Conservation (phyloP, 2,113 vertebrate species). For the Plectropomus leopardus region DNA sequence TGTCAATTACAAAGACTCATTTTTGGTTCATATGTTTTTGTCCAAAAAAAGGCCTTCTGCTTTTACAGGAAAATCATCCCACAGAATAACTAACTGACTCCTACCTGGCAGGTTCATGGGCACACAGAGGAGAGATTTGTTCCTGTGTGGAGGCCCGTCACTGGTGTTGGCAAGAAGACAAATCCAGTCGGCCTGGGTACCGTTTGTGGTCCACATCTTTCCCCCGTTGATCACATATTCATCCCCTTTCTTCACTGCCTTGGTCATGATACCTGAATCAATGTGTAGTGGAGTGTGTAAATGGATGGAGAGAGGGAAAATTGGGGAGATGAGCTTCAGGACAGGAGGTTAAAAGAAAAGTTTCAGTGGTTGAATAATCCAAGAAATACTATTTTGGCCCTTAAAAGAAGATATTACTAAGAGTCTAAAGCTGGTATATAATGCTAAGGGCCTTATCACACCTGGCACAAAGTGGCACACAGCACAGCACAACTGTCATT, state of each 20-base stretch:
- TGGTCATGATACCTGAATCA: constrained; percentile 86
- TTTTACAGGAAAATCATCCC: background rate
- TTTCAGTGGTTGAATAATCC: constrained; percentile 1
- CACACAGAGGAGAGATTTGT: constrained; percentile 90
- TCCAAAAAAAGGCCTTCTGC: background rate
- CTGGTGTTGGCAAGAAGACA: constrained; percentile 88
- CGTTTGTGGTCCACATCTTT: constrained; percentile 89
- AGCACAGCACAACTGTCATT: too few species aligned
- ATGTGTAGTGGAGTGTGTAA: background rate
- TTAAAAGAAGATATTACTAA: background rate
- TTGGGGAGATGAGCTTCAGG: background rate
- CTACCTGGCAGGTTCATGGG: constrained; percentile 89
- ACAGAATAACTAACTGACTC: background rate
- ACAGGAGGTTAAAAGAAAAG: constrained; percentile 9
- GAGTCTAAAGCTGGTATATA: background rate
- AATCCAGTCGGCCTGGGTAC: constrained; percentile 89
- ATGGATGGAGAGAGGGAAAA: background rate
- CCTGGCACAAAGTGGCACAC: too few species aligned
- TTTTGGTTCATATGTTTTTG: background rate
- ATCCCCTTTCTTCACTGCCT: constrained; percentile 85
- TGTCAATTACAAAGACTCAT: background rate
- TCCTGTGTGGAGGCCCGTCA: constrained; percentile 83
- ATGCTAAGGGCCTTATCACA: background rate
- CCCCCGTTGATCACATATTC: constrained; percentile 88
- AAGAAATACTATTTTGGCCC: background rate